Evolutionary conservation across 2,113 vertebrate genomes (phyloP).

Genomic region (Macroglossus sobrinus): DNA sequence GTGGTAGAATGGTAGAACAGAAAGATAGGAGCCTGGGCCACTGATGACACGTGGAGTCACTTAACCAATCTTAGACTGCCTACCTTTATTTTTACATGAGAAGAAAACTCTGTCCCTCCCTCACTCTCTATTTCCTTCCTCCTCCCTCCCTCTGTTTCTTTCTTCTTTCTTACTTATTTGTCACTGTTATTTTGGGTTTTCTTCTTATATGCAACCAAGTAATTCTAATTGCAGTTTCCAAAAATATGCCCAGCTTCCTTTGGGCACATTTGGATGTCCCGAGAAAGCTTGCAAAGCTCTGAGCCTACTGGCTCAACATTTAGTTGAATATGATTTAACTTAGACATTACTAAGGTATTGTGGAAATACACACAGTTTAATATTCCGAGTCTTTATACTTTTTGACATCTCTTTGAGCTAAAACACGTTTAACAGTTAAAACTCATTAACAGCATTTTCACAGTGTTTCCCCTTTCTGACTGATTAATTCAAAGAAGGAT

Average conservation of each 20-base stretch:
- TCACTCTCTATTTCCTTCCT: accelerated
- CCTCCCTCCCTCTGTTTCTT: too few relatives aligned
- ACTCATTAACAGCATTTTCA: neutral
- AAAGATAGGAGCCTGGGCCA: neutral
- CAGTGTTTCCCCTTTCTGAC: neutral
- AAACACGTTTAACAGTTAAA: neutral
- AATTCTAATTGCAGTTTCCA: neutral
- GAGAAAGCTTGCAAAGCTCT: neutral
- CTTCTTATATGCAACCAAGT: neutral
- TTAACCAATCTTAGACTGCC: neutral
- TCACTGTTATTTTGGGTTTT: neutral
- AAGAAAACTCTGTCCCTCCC: neutral
- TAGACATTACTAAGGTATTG: neutral
- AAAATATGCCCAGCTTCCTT: neutral
- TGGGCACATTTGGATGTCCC: neutral
- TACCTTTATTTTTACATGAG: neutral
- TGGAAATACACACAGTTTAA: neutral
- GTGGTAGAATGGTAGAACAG: neutral
- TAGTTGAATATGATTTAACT: neutral
- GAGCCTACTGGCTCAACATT: neutral
- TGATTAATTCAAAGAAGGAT: conserved; percentile 24
- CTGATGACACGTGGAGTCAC: neutral
- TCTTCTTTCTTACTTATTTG: neutral
- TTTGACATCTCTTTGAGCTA: neutral
- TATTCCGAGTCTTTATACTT: neutral